A percentile compares a stretch with the other conserved stretches of the same genome.
These are phyloP conservation scores for Cuculus canorus DNA, from an alignment of 2,797 vertebrate species.

Conservation along the genomic window DNA sequence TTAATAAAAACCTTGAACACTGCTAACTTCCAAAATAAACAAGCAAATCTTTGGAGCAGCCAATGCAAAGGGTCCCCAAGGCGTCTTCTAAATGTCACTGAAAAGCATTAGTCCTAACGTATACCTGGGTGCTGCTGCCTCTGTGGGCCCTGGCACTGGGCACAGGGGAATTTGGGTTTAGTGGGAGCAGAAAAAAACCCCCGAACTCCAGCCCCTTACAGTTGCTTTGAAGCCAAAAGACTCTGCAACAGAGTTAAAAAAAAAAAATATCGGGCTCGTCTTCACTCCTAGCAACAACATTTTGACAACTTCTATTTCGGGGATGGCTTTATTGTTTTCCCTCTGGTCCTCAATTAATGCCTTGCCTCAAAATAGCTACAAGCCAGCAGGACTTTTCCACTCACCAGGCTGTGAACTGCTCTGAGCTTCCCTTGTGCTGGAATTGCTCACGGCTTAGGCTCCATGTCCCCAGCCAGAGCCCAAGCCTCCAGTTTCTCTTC, in stretches of 20 bases:
- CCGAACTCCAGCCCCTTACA: background rate
- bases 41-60: background rate
- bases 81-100: constrained; percentile 8
- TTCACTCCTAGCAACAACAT: constrained; percentile 31
- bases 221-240: background rate
- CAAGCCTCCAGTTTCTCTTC: background rate
- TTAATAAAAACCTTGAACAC: background rate
- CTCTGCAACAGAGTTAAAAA: background rate
- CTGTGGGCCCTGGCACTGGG: rapidly evolving
- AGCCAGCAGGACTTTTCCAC: constrained; percentile 30
- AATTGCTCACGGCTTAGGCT: background rate
- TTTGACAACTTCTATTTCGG: constrained; percentile 4
- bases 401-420: background rate
- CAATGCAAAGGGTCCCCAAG: background rate
- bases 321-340: constrained; percentile 36
- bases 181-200: background rate
- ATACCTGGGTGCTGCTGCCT: rapidly evolving
- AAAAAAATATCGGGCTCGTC: rapidly evolving
- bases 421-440: background rate
- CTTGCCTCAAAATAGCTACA: constrained; percentile 10
- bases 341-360: constrained; percentile 44
- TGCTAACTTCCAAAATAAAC: constrained; percentile 48
- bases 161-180: background rate
- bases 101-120: background rate
- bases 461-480: background rate